These are phyloP conservation scores for Rhinolophus ferrumequinum DNA, from an alignment of 2,113 vertebrate genomes.

Conservation along the genomic window DNA sequence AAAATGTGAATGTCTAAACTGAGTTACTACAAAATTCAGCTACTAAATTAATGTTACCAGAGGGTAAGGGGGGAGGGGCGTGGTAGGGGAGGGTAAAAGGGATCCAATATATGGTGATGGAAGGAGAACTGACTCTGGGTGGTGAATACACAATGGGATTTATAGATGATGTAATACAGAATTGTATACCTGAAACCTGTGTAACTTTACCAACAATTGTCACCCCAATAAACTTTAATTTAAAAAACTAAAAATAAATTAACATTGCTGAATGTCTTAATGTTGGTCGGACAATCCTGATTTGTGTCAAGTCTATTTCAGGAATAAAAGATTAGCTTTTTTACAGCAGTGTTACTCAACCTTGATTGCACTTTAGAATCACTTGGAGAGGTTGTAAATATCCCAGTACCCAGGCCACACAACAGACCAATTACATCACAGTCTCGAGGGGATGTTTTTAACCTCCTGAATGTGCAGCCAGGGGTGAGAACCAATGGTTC, in stretches of 20 bases:
- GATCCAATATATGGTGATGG: no score
- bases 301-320: slow-evolving; percentile 33
- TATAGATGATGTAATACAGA: no score
- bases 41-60: background rate
- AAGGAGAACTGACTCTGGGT: no score
- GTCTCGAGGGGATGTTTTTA: background rate
- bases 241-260: no score
- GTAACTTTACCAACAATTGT: no score
- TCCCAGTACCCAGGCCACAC: background rate
- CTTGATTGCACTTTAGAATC: slow-evolving; percentile 32
- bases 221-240: no score
- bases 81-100: no score
- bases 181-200: no score
- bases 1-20: slow-evolving; percentile 7
- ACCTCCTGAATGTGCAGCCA: slow-evolving; percentile 3
- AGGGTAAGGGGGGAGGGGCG: no score
- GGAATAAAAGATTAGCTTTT: slow-evolving; percentile 16
- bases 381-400: slow-evolving; percentile 8
- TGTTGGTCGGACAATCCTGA: background rate
- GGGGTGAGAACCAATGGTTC: background rate
- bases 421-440: background rate
- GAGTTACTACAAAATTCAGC: background rate
- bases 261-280: slow-evolving; percentile 7
- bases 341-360: slow-evolving; percentile 18
- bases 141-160: no score